Base-by-base conservation (phyloP, 92 coral and sea anemone species). In the Phenganax stokvisi region DNA sequence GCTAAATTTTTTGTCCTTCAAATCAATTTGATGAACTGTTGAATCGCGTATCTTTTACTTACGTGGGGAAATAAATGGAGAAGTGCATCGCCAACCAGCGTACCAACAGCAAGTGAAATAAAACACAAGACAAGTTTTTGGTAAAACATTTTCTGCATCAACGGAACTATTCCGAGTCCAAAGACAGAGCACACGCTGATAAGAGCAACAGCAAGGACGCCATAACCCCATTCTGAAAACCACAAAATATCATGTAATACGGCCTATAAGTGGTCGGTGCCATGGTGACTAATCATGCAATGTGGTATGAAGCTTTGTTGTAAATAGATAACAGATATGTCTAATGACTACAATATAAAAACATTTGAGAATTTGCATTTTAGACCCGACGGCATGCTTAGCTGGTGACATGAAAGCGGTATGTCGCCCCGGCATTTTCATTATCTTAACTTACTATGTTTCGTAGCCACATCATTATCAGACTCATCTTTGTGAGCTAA, bases 201-300 rank as follows among this genome's bases (percentile, higher is more conserved):
- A 56, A 89, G 69, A 69, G 97, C 89, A 12, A 92, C 98, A 51
- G 98, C 86, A 37, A 87, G 82, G 51, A 94, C 84, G 28, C 97
- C 97, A 90, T 91, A 94, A 0, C 98, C 98, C 98, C 98, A 94
- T 67, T 89, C 98, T 94, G 72, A 54, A 83, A 56, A 61, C 37
- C n/a, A 28, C 66, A 56, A 25, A 13, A 70, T 16, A 12, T 60
- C 11, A 28, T 37, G 47, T 37, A 37, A 37, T 37, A 37, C 47
- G 3, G 5, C 47, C 47, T 37, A 37, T 37, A 37, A 37, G 47
- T 37, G 47, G 47, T 37, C 47, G 47, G 47, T 37, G 5, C 47
- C 47, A 37, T 37, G 47, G 47, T 37, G 3, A 37, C 47, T 37
- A 5, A 5, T 76, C 47, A 76, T 9, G 10, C 5, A 11, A 57